phyloP scores from a whole-genome alignment of 2,113 vertebrate species.

The Labeo rohita region DNA sequence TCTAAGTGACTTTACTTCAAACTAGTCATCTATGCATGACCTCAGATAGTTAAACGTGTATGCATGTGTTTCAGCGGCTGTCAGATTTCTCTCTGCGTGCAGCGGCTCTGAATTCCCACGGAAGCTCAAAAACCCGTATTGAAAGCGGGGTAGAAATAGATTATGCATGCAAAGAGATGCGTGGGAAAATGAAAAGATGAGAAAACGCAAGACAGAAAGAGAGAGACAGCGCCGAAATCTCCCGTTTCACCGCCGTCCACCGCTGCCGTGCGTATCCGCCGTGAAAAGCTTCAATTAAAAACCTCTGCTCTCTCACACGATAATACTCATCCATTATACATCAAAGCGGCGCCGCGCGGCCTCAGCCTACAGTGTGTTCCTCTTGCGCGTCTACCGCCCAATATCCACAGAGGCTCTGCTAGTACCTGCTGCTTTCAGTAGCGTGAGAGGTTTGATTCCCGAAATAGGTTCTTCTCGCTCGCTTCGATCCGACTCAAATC shows the following conservation, averaged over 20 bases:
- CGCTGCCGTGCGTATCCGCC: slow-evolving; percentile 36
- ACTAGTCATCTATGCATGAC: not conserved
- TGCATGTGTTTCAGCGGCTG: not conserved
- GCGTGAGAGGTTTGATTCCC: slow-evolving; percentile 61
- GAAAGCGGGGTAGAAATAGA: slow-evolving; percentile 51
- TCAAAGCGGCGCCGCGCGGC: slow-evolving; percentile 46
- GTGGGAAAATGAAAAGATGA: slow-evolving; percentile 60
- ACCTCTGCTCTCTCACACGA: slow-evolving; percentile 41
- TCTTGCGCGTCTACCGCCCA: not conserved
- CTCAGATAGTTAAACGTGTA: slow-evolving; percentile 9
- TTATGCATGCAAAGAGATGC: slow-evolving; percentile 57
- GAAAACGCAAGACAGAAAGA: slow-evolving; percentile 54
- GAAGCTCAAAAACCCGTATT: slow-evolving; percentile 46
- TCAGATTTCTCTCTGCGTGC: slow-evolving; percentile 42
- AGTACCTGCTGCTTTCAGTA: slow-evolving; percentile 72
- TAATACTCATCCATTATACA: slow-evolving; percentile 63
- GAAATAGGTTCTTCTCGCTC: slow-evolving; percentile 21
- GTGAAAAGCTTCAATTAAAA: slow-evolving; percentile 55
- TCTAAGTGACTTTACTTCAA: not conserved
- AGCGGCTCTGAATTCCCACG: slow-evolving; percentile 58
- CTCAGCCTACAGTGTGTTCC: not conserved
- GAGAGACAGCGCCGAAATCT: slow-evolving; percentile 37
- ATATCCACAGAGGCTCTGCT: slow-evolving; percentile 32
- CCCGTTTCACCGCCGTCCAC: slow-evolving; percentile 18
- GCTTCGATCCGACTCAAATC: slow-evolving; percentile 20